A percentile compares a stretch with the other conserved stretches of the same genome.
These are phyloP conservation scores for Sphaeridia pumilis DNA, from an alignment of 2,888 invertebrate species.

Conservation along the genomic window DNA sequence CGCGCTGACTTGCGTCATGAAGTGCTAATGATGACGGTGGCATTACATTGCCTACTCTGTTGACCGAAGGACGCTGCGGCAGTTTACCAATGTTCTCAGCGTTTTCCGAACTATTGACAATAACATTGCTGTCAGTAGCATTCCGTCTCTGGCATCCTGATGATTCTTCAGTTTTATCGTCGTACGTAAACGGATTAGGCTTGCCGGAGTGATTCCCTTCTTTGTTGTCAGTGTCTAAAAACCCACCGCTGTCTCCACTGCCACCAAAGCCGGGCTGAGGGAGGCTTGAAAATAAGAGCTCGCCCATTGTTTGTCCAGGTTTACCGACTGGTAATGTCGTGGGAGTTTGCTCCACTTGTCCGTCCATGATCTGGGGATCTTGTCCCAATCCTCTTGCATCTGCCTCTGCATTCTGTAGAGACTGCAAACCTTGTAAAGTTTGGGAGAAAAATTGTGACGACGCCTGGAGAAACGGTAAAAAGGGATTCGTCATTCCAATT, in stretches of 20 bases:
- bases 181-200: slow-evolving; percentile 10
- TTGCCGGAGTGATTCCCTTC: slow-evolving; percentile 1
- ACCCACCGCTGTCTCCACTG: neutral
- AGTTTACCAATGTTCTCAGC: no score
- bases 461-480: slow-evolving; percentile 32
- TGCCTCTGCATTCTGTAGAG: slow-evolving; percentile 6
- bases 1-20: no score
- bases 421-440: slow-evolving; percentile 22
- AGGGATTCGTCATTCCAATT: slow-evolving; percentile 29
- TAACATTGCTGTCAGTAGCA: no score
- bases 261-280: slow-evolving; percentile 11
- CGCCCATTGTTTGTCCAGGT: slow-evolving; percentile 32
- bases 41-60: no score
- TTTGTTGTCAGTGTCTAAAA: neutral
- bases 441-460: slow-evolving; percentile 30
- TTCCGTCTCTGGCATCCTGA: neutral
- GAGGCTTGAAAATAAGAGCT: slow-evolving; percentile 31
- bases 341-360: neutral
- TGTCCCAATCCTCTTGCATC: neutral
- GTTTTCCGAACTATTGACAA: no score
- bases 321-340: no score
- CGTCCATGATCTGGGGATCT: neutral
- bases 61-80: no score
- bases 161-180: neutral
- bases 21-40: no score